Evolutionary conservation across 2,113 vertebrate genomes (phyloP).

Genomic region (Motacilla tschutschensis): DNA sequence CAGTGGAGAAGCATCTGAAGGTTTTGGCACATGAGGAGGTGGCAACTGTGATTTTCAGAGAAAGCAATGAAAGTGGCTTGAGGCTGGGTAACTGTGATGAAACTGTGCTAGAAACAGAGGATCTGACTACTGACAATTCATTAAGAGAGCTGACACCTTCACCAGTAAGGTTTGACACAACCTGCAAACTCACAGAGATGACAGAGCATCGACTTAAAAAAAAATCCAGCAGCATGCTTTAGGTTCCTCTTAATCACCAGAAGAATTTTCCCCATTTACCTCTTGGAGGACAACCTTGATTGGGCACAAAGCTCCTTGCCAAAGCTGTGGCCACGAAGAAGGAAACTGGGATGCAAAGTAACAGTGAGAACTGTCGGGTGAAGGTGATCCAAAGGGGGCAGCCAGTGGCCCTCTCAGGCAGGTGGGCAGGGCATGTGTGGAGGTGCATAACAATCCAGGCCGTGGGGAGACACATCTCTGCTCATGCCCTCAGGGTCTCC

Average conservation of each 20-base stretch:
- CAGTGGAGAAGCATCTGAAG: not conserved
- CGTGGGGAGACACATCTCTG: not conserved
- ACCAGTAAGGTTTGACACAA: not conserved
- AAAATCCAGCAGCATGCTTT: not conserved
- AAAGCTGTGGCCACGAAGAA: not conserved
- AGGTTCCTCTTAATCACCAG: not conserved
- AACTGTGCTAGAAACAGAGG: not conserved
- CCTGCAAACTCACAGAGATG: not conserved
- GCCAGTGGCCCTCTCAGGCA: not conserved
- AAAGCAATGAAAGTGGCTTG: not conserved
- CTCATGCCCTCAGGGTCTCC: rapidly evolving
- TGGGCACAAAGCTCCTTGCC: not conserved
- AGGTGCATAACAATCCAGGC: not conserved
- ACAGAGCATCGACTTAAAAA: not conserved
- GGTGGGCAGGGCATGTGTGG: rapidly evolving
- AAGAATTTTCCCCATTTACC: not conserved
- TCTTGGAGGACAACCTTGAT: not conserved
- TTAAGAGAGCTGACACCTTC: not conserved
- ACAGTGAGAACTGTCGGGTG: not conserved
- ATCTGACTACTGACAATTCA: not conserved
- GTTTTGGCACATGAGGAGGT: rapidly evolving
- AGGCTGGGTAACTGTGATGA: not conserved
- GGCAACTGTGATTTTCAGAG: not conserved
- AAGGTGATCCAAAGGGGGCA: rapidly evolving
- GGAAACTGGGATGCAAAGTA: rapidly evolving